Evolutionary conservation across 2,113 vertebrate genomes (phyloP).

Genomic region (Syrmaticus mikado): DNA sequence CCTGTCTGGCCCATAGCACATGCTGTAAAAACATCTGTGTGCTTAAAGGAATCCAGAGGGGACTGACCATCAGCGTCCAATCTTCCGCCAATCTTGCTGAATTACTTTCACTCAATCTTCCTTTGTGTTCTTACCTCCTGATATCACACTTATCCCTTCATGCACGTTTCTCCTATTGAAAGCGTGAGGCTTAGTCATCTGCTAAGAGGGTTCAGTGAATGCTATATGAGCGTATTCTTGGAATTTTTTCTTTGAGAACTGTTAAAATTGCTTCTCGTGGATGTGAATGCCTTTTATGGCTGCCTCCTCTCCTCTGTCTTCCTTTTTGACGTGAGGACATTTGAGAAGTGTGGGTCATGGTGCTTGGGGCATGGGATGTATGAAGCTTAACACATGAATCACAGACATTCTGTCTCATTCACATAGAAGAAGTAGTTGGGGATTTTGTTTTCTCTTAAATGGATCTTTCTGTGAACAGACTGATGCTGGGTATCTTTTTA

Average conservation of each 20-base stretch:
- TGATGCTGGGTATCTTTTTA: background rate
- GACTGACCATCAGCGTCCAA: slow-evolving; percentile 7
- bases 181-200: background rate
- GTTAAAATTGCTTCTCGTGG: slow-evolving; percentile 26
- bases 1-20: background rate
- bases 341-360: background rate
- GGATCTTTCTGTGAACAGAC: background rate
- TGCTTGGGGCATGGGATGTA: background rate
- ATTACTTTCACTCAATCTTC: background rate
- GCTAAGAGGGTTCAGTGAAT: background rate
- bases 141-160: background rate
- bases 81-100: background rate
- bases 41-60: background rate
- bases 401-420: background rate
- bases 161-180: background rate
- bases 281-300: slow-evolving; percentile 24
- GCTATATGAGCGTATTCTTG: background rate
- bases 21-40: background rate
- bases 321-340: background rate
- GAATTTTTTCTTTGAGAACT: background rate
- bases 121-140: slow-evolving; percentile 1
- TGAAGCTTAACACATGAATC: background rate
- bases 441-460: slow-evolving; percentile 23
- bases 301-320: background rate
- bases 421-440: background rate